Conservation (phyloP, 2,113 vertebrate genomes). For the Macrotis lagotis region DNA sequence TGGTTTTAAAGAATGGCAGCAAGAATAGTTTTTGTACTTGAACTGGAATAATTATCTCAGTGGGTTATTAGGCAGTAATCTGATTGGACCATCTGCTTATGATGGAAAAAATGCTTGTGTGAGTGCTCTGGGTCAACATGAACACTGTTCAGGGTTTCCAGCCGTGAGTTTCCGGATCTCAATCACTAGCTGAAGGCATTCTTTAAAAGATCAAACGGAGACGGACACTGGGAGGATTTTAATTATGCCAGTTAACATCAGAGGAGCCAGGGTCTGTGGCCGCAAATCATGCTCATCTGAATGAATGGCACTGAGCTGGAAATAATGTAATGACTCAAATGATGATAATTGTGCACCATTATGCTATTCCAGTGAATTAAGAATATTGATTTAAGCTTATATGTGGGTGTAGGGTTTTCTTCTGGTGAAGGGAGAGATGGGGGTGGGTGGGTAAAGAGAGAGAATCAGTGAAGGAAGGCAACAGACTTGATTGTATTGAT, state of each 20-base stretch:
- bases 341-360: slow-evolving; percentile 67
- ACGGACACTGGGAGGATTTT: slow-evolving; percentile 61
- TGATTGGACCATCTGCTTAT: not conserved
- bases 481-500: slow-evolving; percentile 32
- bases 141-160: slow-evolving; percentile 52
- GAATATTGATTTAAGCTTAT: slow-evolving; percentile 68
- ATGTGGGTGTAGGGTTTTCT: slow-evolving; percentile 56
- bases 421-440: slow-evolving; percentile 43
- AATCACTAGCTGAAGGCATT: slow-evolving; percentile 52
- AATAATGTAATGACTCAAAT: slow-evolving; percentile 71
- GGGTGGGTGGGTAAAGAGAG: not conserved
- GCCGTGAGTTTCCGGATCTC: slow-evolving; percentile 62
- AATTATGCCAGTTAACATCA: slow-evolving; percentile 73
- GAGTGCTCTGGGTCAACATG: slow-evolving; percentile 46
- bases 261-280: slow-evolving; percentile 58
- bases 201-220: slow-evolving; percentile 68
- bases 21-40: slow-evolving; percentile 46
- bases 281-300: slow-evolving; percentile 71
- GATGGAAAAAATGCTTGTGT: not conserved
- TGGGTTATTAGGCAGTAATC: slow-evolving; percentile 38
- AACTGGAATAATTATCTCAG: slow-evolving; percentile 19
- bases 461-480: slow-evolving; percentile 34
- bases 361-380: slow-evolving; percentile 57
- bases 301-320: slow-evolving; percentile 69
- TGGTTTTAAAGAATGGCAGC: slow-evolving; percentile 44